Evolutionary conservation across 2,797 vertebrate genomes (phyloP).

Genomic region (Carduelis carduelis): DNA sequence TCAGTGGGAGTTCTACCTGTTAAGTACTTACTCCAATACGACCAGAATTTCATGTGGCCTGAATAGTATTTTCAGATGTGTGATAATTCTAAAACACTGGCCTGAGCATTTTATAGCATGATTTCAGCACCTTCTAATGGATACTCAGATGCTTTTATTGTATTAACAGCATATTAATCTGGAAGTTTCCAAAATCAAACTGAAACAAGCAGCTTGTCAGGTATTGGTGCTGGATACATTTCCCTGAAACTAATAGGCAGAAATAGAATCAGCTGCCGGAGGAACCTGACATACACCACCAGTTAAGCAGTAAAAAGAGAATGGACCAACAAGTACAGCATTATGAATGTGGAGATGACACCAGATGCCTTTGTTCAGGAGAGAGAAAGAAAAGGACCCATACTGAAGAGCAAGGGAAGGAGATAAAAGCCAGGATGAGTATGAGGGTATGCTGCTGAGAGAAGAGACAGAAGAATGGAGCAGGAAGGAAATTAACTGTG

Average conservation of each 20-base stretch:
- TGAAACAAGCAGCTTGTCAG: not conserved
- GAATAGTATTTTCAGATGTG: not conserved
- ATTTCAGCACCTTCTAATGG: not conserved
- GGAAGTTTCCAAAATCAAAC: not conserved
- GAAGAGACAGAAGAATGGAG: not conserved
- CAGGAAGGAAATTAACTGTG: not conserved
- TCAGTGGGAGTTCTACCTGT: not conserved
- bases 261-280: not conserved
- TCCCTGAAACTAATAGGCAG: not conserved
- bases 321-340: not conserved
- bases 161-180: not conserved
- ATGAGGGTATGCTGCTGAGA: not conserved
- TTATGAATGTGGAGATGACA: fast-evolving
- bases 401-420: not conserved
- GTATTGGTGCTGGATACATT: not conserved
- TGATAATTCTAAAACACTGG: not conserved
- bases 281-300: not conserved
- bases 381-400: not conserved
- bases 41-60: not conserved
- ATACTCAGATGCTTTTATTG: not conserved
- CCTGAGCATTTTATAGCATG: not conserved
- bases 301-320: not conserved
- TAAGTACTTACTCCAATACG: not conserved
- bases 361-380: not conserved
- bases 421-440: not conserved